Evolutionary conservation across 2,797 vertebrate genomes (phyloP), one percentile per base, ranked within the genome.

Genomic region (Momotus momota): DNA sequence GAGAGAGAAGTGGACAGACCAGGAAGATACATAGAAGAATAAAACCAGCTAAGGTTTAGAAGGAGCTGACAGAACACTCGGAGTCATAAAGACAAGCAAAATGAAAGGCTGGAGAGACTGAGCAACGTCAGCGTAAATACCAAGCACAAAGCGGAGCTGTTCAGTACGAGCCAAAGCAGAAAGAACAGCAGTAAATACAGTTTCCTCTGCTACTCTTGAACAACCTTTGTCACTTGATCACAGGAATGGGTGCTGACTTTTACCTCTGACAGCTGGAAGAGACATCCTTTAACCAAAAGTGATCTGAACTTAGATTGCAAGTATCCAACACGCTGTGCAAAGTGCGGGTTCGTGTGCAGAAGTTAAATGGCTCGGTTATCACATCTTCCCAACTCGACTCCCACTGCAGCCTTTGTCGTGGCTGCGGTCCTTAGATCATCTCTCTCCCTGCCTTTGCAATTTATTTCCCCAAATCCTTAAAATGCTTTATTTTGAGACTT

Each of bases 1-100:
- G 60, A 86, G 83, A 86, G 83, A 79, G 57, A 92, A 91, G 57
- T 31, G 25, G 46, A 86, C 46, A 88, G 73, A 61, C n/a, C 52
- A 48, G 66, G 52, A 84, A 71, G 67, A 65, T 26, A 38, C 7
- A 21, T 10, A 33, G 43, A 80, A 69, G 43, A 90, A 77, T 67
- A 54, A 83, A 90, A 85, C 7, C 55, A 81, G 80, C 91, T 54
- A 38, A 88, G 64, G 78, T 52, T 93, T 81, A 89, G 83, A 84
- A 95, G 79, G 62, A 86, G 91, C 87, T 70, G 81, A 96, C 71
- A 94, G 91, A 94, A 91, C 54, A 54, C 51, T 78, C 11, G 64
- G 51, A 94, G 43, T 19, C 46, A 60, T 69, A 71, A 84, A 77
- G 82, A 10, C 23, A 67, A 43, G 61, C 46, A 45, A 51, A 82